These are phyloP conservation scores for Coptodon bakossiorum DNA, from an alignment of 2,113 vertebrate genomes.

Conservation along the genomic window DNA sequence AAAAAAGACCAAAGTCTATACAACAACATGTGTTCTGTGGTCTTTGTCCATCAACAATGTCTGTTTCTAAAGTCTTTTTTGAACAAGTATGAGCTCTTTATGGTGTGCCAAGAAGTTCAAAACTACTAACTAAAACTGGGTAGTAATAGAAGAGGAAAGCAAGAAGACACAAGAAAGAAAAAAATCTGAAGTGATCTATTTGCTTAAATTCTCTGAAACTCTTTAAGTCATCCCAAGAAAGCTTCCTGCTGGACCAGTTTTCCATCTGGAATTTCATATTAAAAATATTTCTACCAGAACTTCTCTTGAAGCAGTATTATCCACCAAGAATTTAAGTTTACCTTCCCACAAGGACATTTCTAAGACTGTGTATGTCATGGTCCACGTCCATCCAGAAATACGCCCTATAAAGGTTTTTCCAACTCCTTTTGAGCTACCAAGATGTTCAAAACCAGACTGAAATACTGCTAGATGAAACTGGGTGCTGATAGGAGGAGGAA, in stretches of 20 bases:
- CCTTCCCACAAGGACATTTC: background rate
- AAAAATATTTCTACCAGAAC: background rate
- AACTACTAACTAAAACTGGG: background rate
- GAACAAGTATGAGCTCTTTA: background rate
- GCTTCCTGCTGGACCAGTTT: background rate
- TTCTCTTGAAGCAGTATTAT: rapidly evolving
- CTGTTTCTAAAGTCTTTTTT: background rate
- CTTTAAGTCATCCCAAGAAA: background rate
- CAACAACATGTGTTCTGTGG: background rate
- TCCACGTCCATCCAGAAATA: background rate
- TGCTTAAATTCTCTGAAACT: background rate
- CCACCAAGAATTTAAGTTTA: background rate
- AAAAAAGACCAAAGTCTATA: background rate
- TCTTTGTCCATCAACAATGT: rapidly evolving
- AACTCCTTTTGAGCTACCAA: background rate
- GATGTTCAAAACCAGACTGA: background rate
- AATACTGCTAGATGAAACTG: rapidly evolving
- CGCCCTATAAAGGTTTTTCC: background rate
- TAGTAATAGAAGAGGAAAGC: background rate
- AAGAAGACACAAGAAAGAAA: background rate
- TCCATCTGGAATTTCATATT: background rate
- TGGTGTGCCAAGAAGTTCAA: background rate
- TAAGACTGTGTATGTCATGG: background rate
- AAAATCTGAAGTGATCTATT: background rate
- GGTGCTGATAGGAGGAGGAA: background rate